Base-by-base conservation (phyloP, 2,797 vertebrate species). In the Phalloptychus januarius region DNA sequence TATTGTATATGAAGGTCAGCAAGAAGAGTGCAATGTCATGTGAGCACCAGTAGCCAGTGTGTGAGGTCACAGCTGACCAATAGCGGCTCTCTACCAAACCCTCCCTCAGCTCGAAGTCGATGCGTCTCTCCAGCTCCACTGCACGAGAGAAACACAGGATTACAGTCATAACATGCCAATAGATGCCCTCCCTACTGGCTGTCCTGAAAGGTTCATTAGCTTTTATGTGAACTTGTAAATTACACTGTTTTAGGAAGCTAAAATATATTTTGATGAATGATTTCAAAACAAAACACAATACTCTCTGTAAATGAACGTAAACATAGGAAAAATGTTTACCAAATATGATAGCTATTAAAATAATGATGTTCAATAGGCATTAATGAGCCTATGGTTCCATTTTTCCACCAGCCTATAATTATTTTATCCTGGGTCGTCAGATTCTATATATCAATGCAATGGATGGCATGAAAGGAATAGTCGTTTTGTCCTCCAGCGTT, bases 31-130 rank as follows among this genome's bases (percentile, higher is more conserved):
- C 98, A 20, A 99, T 96, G 79, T 99, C 98, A 87, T 97, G 96
- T 7, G 98, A 99, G 52, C 96, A 98, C 98, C 98, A 99, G 76
- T 99, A 99, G 79, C 97, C 97, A 20, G 98, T 99, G 93, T 99
- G 98, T 0, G 98, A 99, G 0, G 98, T 99, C 92, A 99, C 98
- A 0, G 98, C 97, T 0, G 98, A 99, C 98, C 98, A 99, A 83
- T 99, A 99, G 83, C 98, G 96, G 92, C 97, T 99, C 93, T 99
- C 97, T 92, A 99, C 98, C 16, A 99, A 90, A 81, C 98, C 98
- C 92, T 99, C 98, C 83, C 98, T 94, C 79, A 99, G 97, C 92
- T 99, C 98, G 63, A 97, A 99, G 93, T 99, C 98, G 3, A 99
- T 96, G 83, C 98, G 97, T 77, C 97, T 96, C 91, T 99, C 97